Evolutionary conservation across 2,888 invertebrate species (phyloP), one percentile per base, ranked within the genome.

Genomic region (Drosophila greeni): DNA sequence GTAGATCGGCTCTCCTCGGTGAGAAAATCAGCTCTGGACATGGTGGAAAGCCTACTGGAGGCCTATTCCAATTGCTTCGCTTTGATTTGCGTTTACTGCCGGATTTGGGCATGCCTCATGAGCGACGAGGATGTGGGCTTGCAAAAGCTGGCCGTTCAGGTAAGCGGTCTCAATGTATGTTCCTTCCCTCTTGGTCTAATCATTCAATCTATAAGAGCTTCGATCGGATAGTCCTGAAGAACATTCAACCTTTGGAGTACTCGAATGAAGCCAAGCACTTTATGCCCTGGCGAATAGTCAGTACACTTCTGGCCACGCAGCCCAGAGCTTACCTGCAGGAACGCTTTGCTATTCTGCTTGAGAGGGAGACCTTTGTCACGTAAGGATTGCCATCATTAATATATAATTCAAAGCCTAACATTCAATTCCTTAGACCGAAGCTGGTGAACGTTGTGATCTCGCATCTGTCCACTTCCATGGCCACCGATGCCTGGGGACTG

Each of bases 401-500:
- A 20, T 18, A 0, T 3, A 6, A 12, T 1, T 12, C 0, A 39
- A 12, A 39, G 9, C 26, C 1, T 16, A n/a, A n/a, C 5, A 23
- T n/a, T n/a, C 2, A 2, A n/a, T 72, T 75, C 1, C 14, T 18
- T 31, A 88, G 88, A 26, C 58, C 82, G 3, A 70, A 79, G 39
- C 74, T 86, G 26, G 72, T 89, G 5, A 75, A 84, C 26, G 79
- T 82, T 0, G 85, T 89, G 31, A 87, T 88, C 59, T 88, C 88
- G 0, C 88, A 89, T 65, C 70, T 88, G 20, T 70, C 84, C 18
- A 87, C 88, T 0, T 79, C 86, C 2, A 88, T 88, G 72, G 88
- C 87, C 6, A 87, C 87, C 0, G 89, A 89, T 65, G 88, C 89
- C 2, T 89, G 89, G 88, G 79, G 86, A 7, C 62, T 89, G 23